Base-by-base conservation (phyloP, 2,113 vertebrate genomes). In the Morone saxatilis region DNA sequence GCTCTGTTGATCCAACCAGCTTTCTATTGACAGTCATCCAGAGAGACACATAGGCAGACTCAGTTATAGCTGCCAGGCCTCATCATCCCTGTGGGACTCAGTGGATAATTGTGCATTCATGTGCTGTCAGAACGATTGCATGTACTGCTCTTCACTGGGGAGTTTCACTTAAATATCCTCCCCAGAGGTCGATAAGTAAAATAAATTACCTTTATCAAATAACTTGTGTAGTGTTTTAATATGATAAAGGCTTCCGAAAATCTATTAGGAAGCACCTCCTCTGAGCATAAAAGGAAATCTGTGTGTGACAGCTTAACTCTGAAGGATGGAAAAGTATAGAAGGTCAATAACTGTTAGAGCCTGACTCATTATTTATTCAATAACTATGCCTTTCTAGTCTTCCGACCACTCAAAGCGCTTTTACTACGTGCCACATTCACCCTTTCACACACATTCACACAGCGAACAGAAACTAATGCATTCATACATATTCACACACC, bases 1-100 rank as follows among this genome's bases (percentile, higher is more conserved):
- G 50, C 85, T 73, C 72, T 86, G 85, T 86, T 82, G 87, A 77
- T 79, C 94, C 92, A 94, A 95, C 89, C 93, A 92, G 93, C 76
- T 85, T 43, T 77, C 76, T 57, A 82, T 56, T 68, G 66, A 88
- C 71, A 53, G 76, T 70, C 60, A 69, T 70, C 60, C 76, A 80
- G 22, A 71, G 59, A 56, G 17, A 85, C 73, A 85, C 73, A 84
- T 7, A 81, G 59, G 48, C 73, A 11, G 38, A 84, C 71, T 84
- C 77, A 78, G 78, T 79, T 45, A 47, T 62, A 72, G 70, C 78
- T 79, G 56, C 78, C 61, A 80, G 78, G 38, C 47, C 53, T 54
- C 19, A 54, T 19, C 41, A 41, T 61, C 68, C 16, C 73, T 53
- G 14, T 47, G 22, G 31, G 8, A 70, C 14, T 45, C 5, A 45